Base-by-base conservation (phyloP, 2,888 invertebrate species). In the Cybosia mesomella region DNA sequence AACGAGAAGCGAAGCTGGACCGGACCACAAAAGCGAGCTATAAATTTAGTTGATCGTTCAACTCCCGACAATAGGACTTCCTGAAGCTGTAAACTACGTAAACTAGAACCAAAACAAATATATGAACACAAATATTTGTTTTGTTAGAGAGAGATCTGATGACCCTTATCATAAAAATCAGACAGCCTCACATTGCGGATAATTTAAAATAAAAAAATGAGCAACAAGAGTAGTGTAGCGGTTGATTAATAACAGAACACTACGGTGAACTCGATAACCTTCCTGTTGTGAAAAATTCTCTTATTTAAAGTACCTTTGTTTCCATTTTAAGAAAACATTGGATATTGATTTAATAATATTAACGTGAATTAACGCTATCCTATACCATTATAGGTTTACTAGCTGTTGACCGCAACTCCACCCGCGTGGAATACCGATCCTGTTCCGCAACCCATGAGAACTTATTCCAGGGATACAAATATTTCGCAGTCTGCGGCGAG, bases 191-290 rank as follows among this genome's bases (percentile, higher is more conserved):
- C 22, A 49, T 49, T 49, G n/a, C n/a, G n/a, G 9, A 49, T 49
- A 49, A 49, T 49, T 58, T 18, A 21, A 49, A 22, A 53, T n/a
- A 49, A 54, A 43, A 55, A 67, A 55, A 34, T 32, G 66, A 64
- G 39, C 66, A 72, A 49, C 59, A 21, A 22, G 43, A 49, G 64
- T 72, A 70, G 32, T n/a, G 5, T 22, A 22, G 21, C 59, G 61
- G 71, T 66, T 73, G 61, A 73, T 73, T 79, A 73, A 68, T 60
- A 76, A 71, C 58, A 65, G 69, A 75, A 75, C 74, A 79, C 77
- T 81, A 75, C 74, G 74, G 76, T 81, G 77, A 77, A 75, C 67
- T 15, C 43, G 58, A 71, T 54, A 67, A 59, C 68, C 60, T 58
- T 34, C 22, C 15, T n/a, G 13, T 21, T 58, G 15, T 21, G 21